These are phyloP conservation scores for Prietella phreatophila DNA, from an alignment of 2,113 vertebrate genomes.

Conservation along the genomic window DNA sequence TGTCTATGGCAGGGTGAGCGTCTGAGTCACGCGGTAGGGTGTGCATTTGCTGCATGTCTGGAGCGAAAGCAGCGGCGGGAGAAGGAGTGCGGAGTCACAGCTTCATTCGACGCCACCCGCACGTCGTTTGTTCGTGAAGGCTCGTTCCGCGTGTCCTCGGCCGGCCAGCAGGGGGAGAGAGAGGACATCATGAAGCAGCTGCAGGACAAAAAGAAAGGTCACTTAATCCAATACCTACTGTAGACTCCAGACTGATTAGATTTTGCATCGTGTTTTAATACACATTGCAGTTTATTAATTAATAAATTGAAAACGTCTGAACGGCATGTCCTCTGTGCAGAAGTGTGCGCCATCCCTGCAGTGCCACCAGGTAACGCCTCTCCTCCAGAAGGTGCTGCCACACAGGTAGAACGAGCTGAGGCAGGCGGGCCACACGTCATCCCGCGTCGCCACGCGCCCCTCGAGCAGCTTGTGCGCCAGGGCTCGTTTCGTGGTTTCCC, in stretches of 20 bases:
- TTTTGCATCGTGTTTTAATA: neutral
- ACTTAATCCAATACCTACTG: conserved; percentile 4
- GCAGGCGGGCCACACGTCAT: conserved; percentile 81
- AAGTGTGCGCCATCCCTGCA: conserved; percentile 65
- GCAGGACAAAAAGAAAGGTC: conserved; percentile 83
- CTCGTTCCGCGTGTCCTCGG: conserved; percentile 83
- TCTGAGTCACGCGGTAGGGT: conserved; percentile 89
- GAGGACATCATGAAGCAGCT: conserved; percentile 74
- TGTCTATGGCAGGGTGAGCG: conserved; percentile 78
- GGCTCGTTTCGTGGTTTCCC: conserved; percentile 91
- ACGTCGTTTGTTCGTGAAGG: conserved; percentile 89
- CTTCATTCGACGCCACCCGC: conserved; percentile 86
- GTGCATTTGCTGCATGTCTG: conserved; percentile 89
- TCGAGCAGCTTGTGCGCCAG: conserved; percentile 90
- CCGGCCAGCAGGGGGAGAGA: conserved; percentile 69
- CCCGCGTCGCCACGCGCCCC: conserved; percentile 85
- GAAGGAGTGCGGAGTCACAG: conserved; percentile 90
- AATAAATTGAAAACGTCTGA: neutral
- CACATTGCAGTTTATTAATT: neutral
- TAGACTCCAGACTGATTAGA: neutral
- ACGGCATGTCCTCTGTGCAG: conserved; percentile 49
- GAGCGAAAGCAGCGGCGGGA: conserved; percentile 88
- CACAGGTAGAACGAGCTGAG: conserved; percentile 78
- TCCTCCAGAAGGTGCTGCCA: conserved; percentile 78
- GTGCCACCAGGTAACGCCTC: conserved; percentile 74